phyloP scores from a whole-genome alignment of 2,113 vertebrate genomes.

The Columbina picui region DNA sequence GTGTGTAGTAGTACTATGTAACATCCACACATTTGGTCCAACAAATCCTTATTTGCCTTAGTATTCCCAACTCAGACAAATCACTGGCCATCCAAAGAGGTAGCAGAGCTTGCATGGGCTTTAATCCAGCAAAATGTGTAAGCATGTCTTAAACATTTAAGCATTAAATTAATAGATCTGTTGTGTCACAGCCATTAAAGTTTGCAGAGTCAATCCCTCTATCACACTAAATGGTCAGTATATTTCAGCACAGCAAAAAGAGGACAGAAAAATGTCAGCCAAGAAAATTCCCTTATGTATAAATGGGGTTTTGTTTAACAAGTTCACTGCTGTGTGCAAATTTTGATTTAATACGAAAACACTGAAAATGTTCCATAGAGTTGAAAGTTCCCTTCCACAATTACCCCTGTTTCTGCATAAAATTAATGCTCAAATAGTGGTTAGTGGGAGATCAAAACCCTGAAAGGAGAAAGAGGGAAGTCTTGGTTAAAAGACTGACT shows the following conservation, averaged over 20 bases:
- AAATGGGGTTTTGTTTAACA: background rate
- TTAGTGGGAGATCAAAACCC: background rate
- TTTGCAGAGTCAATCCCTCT: background rate
- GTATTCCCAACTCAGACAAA: background rate
- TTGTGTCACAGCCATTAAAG: background rate
- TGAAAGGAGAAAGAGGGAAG: background rate
- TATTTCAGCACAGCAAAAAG: background rate
- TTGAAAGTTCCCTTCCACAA: background rate
- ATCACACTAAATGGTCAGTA: background rate
- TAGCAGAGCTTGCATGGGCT: background rate
- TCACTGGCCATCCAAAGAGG: background rate
- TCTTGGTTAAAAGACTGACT: slow-evolving; percentile 13
- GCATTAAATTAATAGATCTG: background rate
- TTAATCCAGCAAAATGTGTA: background rate
- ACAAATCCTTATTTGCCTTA: background rate
- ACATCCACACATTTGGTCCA: background rate
- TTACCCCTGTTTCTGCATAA: background rate
- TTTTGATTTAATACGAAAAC: background rate
- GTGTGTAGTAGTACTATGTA: background rate
- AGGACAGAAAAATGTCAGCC: background rate
- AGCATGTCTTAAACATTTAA: background rate
- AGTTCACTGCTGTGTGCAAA: background rate
- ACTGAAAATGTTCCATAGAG: background rate
- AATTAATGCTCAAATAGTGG: background rate
- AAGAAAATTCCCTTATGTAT: background rate